These are phyloP conservation scores for Rhinoptilus africanus DNA, from an alignment of 2,113 vertebrate species.

Conservation along the genomic window DNA sequence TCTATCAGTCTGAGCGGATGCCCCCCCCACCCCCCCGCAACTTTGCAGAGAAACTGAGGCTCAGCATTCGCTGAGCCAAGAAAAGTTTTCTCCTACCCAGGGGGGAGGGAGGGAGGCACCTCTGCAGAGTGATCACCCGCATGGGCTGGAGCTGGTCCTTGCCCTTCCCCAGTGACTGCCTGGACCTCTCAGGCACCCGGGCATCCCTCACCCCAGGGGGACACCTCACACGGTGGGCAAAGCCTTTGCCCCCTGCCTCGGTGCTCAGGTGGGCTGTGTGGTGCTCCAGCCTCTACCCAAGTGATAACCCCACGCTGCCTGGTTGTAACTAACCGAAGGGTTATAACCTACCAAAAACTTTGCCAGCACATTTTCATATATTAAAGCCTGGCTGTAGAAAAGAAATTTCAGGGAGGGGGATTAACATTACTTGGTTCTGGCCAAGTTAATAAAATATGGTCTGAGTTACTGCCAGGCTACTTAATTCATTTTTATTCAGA, in stretches of 20 bases:
- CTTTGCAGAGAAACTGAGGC: not conserved
- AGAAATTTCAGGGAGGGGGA: slow-evolving; percentile 10
- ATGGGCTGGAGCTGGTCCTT: not conserved
- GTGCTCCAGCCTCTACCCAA: not conserved
- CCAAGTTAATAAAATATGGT: slow-evolving; percentile 61
- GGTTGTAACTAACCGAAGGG: not conserved
- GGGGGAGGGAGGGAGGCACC: not conserved
- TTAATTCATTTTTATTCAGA: slow-evolving; percentile 58
- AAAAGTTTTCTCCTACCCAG: not conserved
- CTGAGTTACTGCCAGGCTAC: slow-evolving; percentile 53
- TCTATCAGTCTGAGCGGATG: fast-evolving
- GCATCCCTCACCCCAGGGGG: not conserved
- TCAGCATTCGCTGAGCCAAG: not conserved
- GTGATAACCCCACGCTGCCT: fast-evolving
- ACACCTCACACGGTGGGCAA: fast-evolving
- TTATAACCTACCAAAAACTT: not conserved
- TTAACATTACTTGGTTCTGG: slow-evolving; percentile 11
- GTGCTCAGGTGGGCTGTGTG: not conserved
- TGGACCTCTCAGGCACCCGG: not conserved
- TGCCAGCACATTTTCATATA: slow-evolving; percentile 20
- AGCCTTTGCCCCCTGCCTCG: not conserved
- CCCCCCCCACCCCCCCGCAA: fast-evolving
- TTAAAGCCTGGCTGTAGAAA: slow-evolving; percentile 25
- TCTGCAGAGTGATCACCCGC: not conserved
- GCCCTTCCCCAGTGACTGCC: not conserved